Evolutionary conservation across 1,140 invertebrate species (phyloP).

Genomic region (Zaprionus lachaisei): DNA sequence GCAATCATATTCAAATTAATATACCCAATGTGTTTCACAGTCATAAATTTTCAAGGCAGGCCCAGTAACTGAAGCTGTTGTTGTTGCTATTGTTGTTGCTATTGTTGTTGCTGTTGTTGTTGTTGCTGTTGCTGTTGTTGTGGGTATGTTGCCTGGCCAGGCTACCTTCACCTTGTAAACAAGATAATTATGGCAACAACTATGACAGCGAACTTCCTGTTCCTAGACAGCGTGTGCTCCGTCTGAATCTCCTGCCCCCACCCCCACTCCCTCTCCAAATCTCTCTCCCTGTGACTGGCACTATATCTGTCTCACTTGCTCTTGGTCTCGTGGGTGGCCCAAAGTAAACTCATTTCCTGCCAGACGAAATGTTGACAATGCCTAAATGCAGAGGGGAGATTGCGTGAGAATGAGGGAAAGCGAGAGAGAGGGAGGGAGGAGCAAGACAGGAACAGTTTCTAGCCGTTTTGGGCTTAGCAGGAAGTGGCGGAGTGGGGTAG

Average conservation of each 20-base stretch:
- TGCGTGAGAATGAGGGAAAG: not conserved
- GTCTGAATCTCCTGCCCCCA: not conserved
- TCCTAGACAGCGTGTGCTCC: slow-evolving; percentile 38
- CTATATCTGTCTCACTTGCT: not conserved
- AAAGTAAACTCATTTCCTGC: slow-evolving; percentile 80
- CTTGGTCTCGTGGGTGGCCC: slow-evolving; percentile 27
- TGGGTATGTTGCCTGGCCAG: slow-evolving; percentile 33
- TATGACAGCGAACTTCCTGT: slow-evolving; percentile 81
- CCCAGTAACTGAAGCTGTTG: slow-evolving; percentile 19
- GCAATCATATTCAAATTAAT: slow-evolving; percentile 83
- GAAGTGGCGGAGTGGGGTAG: slow-evolving; percentile 29
- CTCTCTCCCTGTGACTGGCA: not conserved
- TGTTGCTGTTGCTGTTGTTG: slow-evolving; percentile 39
- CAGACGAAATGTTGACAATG: slow-evolving; percentile 77
- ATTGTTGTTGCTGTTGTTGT: slow-evolving; percentile 13
- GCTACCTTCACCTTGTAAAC: slow-evolving; percentile 81
- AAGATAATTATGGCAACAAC: slow-evolving; percentile 83
- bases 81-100: slow-evolving; percentile 39
- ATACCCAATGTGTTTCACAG: slow-evolving; percentile 80
- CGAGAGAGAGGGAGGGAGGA: not conserved
- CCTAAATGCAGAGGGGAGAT: slow-evolving; percentile 19
- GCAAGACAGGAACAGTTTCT: not conserved
- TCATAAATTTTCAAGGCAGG: slow-evolving; percentile 71
- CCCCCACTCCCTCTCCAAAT: not conserved
- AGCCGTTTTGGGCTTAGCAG: slow-evolving; percentile 38